Conservation (phyloP, 2,888 invertebrate genomes). For the Sialis lutaria region DNA sequence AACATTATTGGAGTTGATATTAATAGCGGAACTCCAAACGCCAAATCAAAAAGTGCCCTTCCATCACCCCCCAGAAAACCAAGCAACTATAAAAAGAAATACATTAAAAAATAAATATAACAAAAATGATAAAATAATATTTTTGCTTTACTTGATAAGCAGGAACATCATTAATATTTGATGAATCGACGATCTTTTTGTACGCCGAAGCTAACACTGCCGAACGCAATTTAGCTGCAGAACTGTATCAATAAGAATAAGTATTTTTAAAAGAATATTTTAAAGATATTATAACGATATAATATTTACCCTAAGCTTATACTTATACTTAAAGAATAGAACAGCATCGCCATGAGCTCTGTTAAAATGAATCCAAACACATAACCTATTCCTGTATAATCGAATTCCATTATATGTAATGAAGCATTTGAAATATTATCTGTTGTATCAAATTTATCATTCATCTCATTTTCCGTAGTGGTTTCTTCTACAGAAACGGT, state of each 20-base stretch:
- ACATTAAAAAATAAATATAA: neutral
- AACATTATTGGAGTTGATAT: neutral
- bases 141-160: slow-evolving; percentile 14
- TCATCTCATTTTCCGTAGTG: too few relatives aligned
- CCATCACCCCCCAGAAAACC: neutral
- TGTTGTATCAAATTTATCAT: too few relatives aligned
- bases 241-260: slow-evolving; percentile 13
- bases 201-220: slow-evolving; percentile 20
- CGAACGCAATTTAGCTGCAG: slow-evolving; percentile 19
- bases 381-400: too few relatives aligned
- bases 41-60: neutral
- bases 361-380: too few relatives aligned
- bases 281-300: neutral
- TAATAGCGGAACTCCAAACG: neutral
- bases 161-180: slow-evolving; percentile 14
- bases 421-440: too few relatives aligned
- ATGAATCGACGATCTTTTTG: slow-evolving; percentile 18
- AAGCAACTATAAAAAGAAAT: neutral
- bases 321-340: neutral
- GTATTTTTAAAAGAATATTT: too few relatives aligned
- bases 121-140: neutral
- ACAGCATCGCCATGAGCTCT: too few relatives aligned
- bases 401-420: too few relatives aligned
- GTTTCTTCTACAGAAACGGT: too few relatives aligned
- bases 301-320: neutral